These are phyloP conservation scores for Siniperca chuatsi DNA, from an alignment of 2,113 vertebrate species.

Conservation along the genomic window DNA sequence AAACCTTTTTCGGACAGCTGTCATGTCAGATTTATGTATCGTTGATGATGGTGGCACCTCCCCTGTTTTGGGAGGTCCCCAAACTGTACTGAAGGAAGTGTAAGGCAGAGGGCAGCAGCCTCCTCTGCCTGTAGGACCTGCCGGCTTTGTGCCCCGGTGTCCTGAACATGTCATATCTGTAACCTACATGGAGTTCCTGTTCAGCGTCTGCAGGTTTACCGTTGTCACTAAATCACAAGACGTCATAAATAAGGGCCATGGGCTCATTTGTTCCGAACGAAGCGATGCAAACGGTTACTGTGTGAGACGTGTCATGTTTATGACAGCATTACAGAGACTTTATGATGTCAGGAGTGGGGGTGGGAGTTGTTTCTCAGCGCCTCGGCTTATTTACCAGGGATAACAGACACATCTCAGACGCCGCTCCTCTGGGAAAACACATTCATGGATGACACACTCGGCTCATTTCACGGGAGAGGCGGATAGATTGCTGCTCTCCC, in stretches of 20 bases:
- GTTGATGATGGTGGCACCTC: neutral
- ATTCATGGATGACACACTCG: slow-evolving; percentile 71
- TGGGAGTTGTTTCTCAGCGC: slow-evolving; percentile 27
- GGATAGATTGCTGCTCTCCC: slow-evolving; percentile 75
- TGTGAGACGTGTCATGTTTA: slow-evolving; percentile 66
- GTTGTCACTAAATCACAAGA: slow-evolving; percentile 50
- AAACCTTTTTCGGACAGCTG: no score
- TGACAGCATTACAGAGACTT: slow-evolving; percentile 67
- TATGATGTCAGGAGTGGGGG: slow-evolving; percentile 67
- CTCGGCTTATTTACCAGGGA: slow-evolving; percentile 71
- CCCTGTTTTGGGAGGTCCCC: neutral
- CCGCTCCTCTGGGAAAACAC: slow-evolving; percentile 72
- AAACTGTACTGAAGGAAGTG: neutral
- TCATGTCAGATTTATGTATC: neutral
- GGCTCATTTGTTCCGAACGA: slow-evolving; percentile 64
- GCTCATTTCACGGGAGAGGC: slow-evolving; percentile 78
- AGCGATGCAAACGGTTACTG: slow-evolving; percentile 52
- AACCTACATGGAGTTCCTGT: neutral
- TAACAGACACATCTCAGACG: slow-evolving; percentile 73
- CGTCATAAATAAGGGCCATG: slow-evolving; percentile 36
- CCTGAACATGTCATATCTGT: neutral
- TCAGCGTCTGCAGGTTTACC: slow-evolving; percentile 15
- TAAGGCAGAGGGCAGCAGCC: neutral
- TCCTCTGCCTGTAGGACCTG: neutral
- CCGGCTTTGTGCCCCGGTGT: neutral